phyloP scores from a whole-genome alignment of 2,113 vertebrate species.

The Pitta sordida region DNA sequence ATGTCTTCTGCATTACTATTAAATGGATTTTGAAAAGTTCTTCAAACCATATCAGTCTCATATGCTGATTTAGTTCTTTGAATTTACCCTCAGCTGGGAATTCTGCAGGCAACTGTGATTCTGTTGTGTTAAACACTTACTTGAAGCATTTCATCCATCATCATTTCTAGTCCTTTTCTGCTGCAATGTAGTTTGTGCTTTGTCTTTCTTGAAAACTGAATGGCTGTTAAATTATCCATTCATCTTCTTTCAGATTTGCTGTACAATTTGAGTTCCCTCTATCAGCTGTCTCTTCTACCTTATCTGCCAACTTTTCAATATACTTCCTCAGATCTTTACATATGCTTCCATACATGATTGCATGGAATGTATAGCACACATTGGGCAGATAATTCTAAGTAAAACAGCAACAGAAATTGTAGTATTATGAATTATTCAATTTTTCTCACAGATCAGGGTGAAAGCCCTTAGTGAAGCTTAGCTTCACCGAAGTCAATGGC shows the following conservation, averaged over 20 bases:
- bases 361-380: not conserved
- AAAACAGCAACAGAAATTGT: not conserved
- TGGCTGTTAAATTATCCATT: conserved; percentile 84
- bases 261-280: conserved; percentile 67
- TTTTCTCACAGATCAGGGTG: not conserved
- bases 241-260: conserved; percentile 80
- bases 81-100: conserved; percentile 74
- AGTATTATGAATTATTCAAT: not conserved
- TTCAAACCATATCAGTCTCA: conserved; percentile 76
- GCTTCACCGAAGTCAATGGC: not conserved
- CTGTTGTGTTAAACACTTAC: conserved; percentile 69
- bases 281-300: conserved; percentile 63
- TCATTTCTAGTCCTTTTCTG: conserved; percentile 81
- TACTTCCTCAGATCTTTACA: conserved; percentile 55
- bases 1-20: conserved; percentile 69
- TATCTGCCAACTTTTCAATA: conserved; percentile 71
- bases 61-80: conserved; percentile 73
- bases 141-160: conserved; percentile 78
- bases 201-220: conserved; percentile 83
- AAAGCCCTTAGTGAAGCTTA: not conserved
- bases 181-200: conserved; percentile 80
- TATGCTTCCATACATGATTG: conserved; percentile 4
- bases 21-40: conserved; percentile 80
- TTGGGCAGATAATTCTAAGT: not conserved
- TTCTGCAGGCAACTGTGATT: conserved; percentile 67